phyloP scores from a whole-genome alignment of 2,888 invertebrate species.

The Athalia cordata region DNA sequence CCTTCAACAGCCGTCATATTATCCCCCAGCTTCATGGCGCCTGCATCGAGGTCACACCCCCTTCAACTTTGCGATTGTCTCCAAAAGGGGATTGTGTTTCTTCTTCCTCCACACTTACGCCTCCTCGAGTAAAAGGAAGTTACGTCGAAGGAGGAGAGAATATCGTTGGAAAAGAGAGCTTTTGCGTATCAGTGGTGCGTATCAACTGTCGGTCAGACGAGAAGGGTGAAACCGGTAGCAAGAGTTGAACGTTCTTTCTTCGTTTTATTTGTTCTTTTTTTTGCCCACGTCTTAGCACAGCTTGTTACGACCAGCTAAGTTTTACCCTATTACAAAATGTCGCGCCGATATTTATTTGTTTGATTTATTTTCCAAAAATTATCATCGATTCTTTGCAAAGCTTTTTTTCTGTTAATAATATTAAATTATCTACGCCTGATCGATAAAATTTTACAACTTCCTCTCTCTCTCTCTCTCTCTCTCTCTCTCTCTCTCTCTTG shows the following conservation, averaged over 20 bases:
- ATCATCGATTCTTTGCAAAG: no score
- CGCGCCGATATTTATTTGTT: no score
- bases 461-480: neutral
- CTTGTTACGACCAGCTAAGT: no score
- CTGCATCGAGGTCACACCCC: conserved; percentile 26
- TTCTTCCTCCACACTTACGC: conserved; percentile 20
- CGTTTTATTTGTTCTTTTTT: neutral
- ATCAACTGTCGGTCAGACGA: conserved; percentile 30
- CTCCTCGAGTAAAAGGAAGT: neutral
- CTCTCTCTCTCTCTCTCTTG: neutral
- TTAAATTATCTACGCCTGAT: no score
- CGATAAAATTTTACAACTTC: no score
- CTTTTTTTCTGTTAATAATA: no score
- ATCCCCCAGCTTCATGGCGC: conserved; percentile 67
- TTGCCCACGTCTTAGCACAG: no score
- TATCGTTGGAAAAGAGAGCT: neutral
- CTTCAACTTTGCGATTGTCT: conserved; percentile 12
- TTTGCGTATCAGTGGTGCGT: conserved; percentile 38
- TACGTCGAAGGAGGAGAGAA: neutral
- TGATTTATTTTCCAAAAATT: no score
- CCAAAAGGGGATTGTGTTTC: conserved; percentile 28
- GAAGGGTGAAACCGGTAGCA: conserved; percentile 19
- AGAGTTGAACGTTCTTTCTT: conserved; percentile 1
- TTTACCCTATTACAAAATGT: no score
- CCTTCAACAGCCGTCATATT: conserved; percentile 67